Percentiles rank a stretch among this genome's conserved stretches.
These are phyloP conservation scores for Coreoperca whiteheadi DNA, from an alignment of 2,113 vertebrate genomes.

Conservation along the genomic window DNA sequence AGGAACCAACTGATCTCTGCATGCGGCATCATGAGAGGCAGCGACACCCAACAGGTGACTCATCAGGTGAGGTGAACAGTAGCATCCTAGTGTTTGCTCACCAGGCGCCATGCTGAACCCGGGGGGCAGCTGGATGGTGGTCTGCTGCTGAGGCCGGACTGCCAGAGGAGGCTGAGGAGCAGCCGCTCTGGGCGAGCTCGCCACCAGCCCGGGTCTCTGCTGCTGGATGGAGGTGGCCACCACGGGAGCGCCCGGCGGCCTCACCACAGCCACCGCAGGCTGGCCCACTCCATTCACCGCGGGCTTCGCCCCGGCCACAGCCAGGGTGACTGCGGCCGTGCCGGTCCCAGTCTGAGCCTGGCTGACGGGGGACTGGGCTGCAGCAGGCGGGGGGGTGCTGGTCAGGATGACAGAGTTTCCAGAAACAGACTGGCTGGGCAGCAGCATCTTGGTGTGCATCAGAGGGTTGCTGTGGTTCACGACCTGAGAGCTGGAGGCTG, in stretches of 20 bases:
- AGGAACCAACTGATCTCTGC: too few relatives aligned
- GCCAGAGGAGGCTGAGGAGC: slow-evolving; percentile 87
- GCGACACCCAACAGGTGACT: background rate
- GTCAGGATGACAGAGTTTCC: slow-evolving; percentile 68
- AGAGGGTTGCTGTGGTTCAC: slow-evolving; percentile 78
- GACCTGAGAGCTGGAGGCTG: slow-evolving; percentile 65
- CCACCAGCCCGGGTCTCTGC: slow-evolving; percentile 80
- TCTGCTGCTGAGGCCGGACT: slow-evolving; percentile 87
- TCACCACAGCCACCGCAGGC: slow-evolving; percentile 60
- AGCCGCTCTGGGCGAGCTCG: slow-evolving; percentile 70
- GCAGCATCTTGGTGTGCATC: slow-evolving; percentile 79
- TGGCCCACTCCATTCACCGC: slow-evolving; percentile 76
- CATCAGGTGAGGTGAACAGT: too few relatives aligned
- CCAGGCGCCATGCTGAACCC: slow-evolving; percentile 90
- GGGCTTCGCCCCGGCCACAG: slow-evolving; percentile 72
- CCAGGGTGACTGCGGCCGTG: slow-evolving; percentile 31
- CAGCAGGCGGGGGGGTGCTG: slow-evolving; percentile 45
- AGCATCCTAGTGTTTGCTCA: slow-evolving; percentile 62
- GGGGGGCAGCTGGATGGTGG: slow-evolving; percentile 90
- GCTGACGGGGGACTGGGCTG: slow-evolving; percentile 53
- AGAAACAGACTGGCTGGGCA: slow-evolving; percentile 68
- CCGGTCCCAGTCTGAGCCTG: slow-evolving; percentile 62
- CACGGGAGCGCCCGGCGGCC: slow-evolving; percentile 66
- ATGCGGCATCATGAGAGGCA: too few relatives aligned
- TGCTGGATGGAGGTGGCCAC: slow-evolving; percentile 77